Evolutionary conservation across 2,888 invertebrate genomes (phyloP), one percentile per base, ranked within the genome.

Genomic region (Hypolimnas misippus): DNA sequence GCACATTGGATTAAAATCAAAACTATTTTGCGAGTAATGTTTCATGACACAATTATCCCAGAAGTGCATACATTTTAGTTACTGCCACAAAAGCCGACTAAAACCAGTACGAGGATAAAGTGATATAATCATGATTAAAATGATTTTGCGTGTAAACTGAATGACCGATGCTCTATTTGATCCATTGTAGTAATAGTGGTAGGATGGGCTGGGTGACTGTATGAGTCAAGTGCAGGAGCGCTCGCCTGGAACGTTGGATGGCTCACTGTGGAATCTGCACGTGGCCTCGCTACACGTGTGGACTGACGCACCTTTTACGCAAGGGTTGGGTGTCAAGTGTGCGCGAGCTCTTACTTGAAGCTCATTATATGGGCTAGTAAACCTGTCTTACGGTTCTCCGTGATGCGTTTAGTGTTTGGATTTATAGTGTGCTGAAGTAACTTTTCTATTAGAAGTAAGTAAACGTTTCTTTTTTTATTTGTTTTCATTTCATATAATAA

Each of bases 141-240:
- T 44, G 49, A 63, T 69, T 57, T 70, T 65, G 69, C 58, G 63
- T 70, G 71, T 69, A 73, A 73, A 72, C 69, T 76, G 70, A 60
- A 57, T 63, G 55, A 40, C 21, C 51, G 76, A 74, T 82, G 84
- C 75, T 83, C 84, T 76, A 87, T 85, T 84, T 82, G 82, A 69
- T 69, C 74, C 74, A 86, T 88, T 90, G 86, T 88, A 72, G 69
- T 62, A 62, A 58, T 52, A 58, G 64, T 59, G 65, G 74, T 78
- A 78, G 86, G 86, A 83, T 88, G 89, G 89, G 88, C 81, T 78
- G 78, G 87, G 78, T 77, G 70, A 12, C 69, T 74, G 75, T 77
- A 66, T 77, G 84, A 89, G 87, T 90, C 89, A 89, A 88, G 90
- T 89, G 89, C 86, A 87, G 87, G 88, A 84, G 78, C 89, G 78